Base-by-base conservation (phyloP, 2,888 invertebrate genomes). In the Drosophila diplacantha region DNA sequence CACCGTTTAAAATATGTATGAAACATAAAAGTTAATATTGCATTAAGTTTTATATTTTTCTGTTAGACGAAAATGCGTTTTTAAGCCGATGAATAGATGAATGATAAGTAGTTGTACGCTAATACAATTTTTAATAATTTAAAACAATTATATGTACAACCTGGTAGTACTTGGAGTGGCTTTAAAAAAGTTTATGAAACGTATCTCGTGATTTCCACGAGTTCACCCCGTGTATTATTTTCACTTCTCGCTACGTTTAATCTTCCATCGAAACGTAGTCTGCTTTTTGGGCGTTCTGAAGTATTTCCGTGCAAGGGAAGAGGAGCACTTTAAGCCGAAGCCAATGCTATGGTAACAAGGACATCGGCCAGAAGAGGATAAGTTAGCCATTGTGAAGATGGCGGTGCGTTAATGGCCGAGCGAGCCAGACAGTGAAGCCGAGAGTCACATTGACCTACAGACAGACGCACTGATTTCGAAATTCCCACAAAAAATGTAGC, bases 401-500 rank as follows among this genome's bases (percentile, higher is more conserved):
- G 57, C 39, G 37, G 52, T 62, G 63, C 58, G 59, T 70, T 77
- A 77, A 77, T 74, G 75, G 77, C 67, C 59, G 66, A 62, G 63
- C 24, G 53, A 60, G 29, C 55, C 53, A 66, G 31, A 59, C 52
- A 54, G 61, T 39, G 57, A 44, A 47, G 49, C 32, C 52, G 56
- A 24, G 49, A 75, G 71, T 64, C 71, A 75, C 71, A 75, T 74
- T 75, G 75, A 75, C 75, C 75, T 75, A 76, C 58, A 69, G 49
- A 65, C 37, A 35, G 38, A 50, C 24, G 46, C 52, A 49, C 65
- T 78, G 78, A 80, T 79, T 78, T 80, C 74, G 65, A 56, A 50
- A 55, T 49, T 54, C 20, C 53, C 61, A 38, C 38, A 60, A 63
- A 63, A 63, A 63, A 61, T 44, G 37, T 50, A n/a, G 39, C 44